Percentiles rank a stretch among this genome's conserved stretches.
Conservation (phyloP, 2,797 vertebrate species). For the Gymnoscopelus braueri region DNA sequence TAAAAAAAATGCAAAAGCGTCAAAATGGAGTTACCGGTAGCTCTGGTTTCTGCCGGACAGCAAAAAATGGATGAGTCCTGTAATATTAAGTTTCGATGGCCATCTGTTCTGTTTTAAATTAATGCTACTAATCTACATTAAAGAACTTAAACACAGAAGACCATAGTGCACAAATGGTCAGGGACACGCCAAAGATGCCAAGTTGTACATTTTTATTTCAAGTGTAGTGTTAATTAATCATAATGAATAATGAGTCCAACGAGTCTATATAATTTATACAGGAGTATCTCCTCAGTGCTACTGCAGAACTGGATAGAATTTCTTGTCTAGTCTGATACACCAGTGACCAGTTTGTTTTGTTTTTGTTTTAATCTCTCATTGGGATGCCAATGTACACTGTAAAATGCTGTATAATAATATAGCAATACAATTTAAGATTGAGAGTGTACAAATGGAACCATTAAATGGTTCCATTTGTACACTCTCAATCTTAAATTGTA, state of each 20-base stretch:
- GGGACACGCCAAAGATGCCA: constrained; percentile 55
- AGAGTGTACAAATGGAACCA: too few species aligned
- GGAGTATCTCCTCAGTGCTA: constrained; percentile 60
- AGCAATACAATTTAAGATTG: too few species aligned
- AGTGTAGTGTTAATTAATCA: constrained; percentile 71
- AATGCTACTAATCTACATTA: constrained; percentile 25
- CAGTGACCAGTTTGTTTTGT: too few species aligned
- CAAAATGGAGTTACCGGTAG: too few species aligned
- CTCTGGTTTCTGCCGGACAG: too few species aligned
- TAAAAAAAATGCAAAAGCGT: too few species aligned
- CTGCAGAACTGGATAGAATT: constrained; percentile 38
- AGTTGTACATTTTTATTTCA: constrained; percentile 65
- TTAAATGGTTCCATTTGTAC: too few species aligned
- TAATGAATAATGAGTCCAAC: constrained; percentile 70
- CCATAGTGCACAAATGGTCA: constrained; percentile 51
- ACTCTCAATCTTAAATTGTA: too few species aligned
- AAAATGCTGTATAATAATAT: too few species aligned
- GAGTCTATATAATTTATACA: constrained; percentile 22
- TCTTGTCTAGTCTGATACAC: too few species aligned
- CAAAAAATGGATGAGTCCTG: constrained; percentile 43
- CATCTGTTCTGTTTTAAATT: constrained; percentile 55
- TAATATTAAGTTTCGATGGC: constrained; percentile 45
- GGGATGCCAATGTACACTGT: too few species aligned
- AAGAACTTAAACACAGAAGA: not conserved
- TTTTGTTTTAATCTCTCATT: too few species aligned